A percentile compares a stretch with the other conserved stretches of the same genome.
phyloP scores from a whole-genome alignment of 2,113 vertebrate genomes.

The Hemibagrus wyckioides region DNA sequence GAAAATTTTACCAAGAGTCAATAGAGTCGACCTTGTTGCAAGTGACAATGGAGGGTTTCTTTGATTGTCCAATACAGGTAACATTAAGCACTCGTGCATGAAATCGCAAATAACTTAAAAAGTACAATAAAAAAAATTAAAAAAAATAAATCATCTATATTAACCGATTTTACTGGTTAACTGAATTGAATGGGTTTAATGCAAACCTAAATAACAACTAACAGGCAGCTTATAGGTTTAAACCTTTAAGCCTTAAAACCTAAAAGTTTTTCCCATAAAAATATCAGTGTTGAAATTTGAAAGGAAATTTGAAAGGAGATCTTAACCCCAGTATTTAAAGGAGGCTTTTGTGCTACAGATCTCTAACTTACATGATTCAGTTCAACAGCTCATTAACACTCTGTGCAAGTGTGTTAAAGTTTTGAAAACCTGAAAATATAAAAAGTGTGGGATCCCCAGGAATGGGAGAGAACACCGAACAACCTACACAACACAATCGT shows the following conservation, averaged over 20 bases:
- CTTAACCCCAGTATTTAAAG: not conserved
- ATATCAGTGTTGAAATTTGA: not conserved
- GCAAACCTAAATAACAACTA: not conserved
- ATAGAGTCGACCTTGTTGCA: not conserved
- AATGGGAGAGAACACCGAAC: not conserved
- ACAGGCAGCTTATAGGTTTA: not conserved
- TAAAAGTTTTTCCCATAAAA: not conserved
- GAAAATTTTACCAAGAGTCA: not conserved
- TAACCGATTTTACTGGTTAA: not conserved
- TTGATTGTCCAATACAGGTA: not conserved
- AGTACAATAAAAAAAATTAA: not conserved
- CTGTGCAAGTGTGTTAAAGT: not conserved
- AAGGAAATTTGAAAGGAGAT: not conserved
- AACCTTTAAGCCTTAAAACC: not conserved
- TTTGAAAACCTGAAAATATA: not conserved
- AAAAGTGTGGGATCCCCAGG: not conserved
- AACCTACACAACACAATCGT: not conserved
- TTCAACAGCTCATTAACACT: not conserved
- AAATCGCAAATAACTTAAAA: not conserved
- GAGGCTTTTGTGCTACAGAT: not conserved
- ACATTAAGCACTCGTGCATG: not conserved
- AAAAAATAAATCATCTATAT: not conserved
- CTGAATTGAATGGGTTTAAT: not conserved
- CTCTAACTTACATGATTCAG: not conserved
- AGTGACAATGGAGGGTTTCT: not conserved